A percentile compares a stretch with the other conserved stretches of the same genome.
phyloP scores from a whole-genome alignment of 1,140 invertebrate species.

The Zaprionus camerounensis region DNA sequence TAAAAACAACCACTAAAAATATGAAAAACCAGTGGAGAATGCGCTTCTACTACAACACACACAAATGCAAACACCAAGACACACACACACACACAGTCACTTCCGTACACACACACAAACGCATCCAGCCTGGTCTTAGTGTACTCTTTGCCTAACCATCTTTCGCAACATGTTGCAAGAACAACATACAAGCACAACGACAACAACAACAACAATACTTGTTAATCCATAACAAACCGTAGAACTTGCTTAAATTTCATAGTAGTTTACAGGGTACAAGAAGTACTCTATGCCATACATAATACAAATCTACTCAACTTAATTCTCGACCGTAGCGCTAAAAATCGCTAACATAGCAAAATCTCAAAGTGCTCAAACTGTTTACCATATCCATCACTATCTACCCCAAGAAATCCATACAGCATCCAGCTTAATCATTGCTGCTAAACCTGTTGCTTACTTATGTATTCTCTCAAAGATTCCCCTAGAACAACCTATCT shows the following conservation, averaged over 20 bases:
- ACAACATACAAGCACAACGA: slow-evolving; percentile 21
- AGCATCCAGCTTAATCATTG: slow-evolving; percentile 54
- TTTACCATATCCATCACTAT: slow-evolving; percentile 11
- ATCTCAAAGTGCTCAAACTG: background rate
- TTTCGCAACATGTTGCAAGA: slow-evolving; percentile 1
- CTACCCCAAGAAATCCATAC: slow-evolving; percentile 4
- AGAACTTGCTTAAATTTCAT: background rate
- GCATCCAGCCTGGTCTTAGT: slow-evolving; percentile 36
- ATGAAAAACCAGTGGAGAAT: slow-evolving; percentile 43
- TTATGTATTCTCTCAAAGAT: background rate
- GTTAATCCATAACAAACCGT: slow-evolving; percentile 9
- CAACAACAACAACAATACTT: slow-evolving; percentile 10
- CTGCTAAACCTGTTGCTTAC: slow-evolving; percentile 58
- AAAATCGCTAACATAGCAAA: slow-evolving; percentile 43
- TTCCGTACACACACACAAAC: slow-evolving; percentile 5
- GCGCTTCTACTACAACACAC: slow-evolving; percentile 44
- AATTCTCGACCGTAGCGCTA: slow-evolving; percentile 49
- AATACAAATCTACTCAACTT: background rate
- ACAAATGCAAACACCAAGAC: slow-evolving; percentile 2
- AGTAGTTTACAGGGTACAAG: slow-evolving; percentile 1
- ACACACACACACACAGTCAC: slow-evolving; percentile 9
- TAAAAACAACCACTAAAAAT: slow-evolving; percentile 42
- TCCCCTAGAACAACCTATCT: background rate
- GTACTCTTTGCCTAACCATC: slow-evolving; percentile 50
- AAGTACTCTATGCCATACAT: background rate